Evolutionary conservation across 2,113 vertebrate species (phyloP).

Genomic region (Dunckerocampus dactyliophorus): DNA sequence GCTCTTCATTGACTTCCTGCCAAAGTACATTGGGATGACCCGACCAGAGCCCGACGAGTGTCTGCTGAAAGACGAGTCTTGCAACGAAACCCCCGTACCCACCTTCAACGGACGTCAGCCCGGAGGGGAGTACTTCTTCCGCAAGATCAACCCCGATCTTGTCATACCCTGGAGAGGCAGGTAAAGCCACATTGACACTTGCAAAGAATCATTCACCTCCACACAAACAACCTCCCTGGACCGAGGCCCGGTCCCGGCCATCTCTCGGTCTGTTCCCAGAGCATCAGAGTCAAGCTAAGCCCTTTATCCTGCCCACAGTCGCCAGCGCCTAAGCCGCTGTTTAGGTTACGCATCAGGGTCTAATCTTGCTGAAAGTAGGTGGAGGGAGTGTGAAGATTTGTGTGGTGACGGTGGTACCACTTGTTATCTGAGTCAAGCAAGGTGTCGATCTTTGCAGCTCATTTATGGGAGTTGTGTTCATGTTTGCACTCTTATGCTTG

Average conservation of each 20-base stretch:
- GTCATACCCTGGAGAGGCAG: constrained; percentile 80
- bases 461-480: not conserved
- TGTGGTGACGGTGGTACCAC: not conserved
- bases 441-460: not conserved
- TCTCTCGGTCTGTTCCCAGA: constrained; percentile 59
- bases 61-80: constrained; percentile 44
- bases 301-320: constrained; percentile 49
- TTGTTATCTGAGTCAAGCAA: not conserved
- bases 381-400: constrained; percentile 25
- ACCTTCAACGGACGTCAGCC: constrained; percentile 56
- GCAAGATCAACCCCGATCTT: constrained; percentile 79
- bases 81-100: constrained; percentile 40
- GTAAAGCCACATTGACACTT: constrained; percentile 39
- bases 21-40: constrained; percentile 79
- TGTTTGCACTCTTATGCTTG: not conserved
- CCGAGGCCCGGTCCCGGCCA: constrained; percentile 15
- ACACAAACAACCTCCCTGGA: constrained; percentile 27
- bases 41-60: constrained; percentile 75
- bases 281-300: constrained; percentile 62
- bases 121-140: constrained; percentile 83
- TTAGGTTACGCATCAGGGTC: constrained; percentile 71
- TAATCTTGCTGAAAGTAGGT: constrained; percentile 54
- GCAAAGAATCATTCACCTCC: constrained; percentile 7
- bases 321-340: constrained; percentile 70
- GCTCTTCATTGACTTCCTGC: constrained; percentile 83